Evolutionary conservation across 2,888 invertebrate species (phyloP), one percentile per base, ranked within the genome.

Genomic region (Stenichneumon culpator): DNA sequence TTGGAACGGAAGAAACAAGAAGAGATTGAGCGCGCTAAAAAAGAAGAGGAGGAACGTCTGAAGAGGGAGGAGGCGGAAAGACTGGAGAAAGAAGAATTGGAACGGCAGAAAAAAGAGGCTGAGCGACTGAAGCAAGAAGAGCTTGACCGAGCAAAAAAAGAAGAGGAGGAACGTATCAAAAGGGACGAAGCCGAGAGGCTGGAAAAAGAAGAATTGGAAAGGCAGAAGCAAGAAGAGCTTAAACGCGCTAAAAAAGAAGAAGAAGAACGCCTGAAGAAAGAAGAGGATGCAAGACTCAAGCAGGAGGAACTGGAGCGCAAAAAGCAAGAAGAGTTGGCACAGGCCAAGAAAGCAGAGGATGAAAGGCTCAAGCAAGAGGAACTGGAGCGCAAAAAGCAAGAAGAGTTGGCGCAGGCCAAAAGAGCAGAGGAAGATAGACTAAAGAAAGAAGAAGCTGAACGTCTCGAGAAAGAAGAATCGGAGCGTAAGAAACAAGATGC

Each of bases 31-130:
- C 57, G 57, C 22, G 28, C 70, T 0, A 16, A 74, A 25, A 94
- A 3, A 91, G 92, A 79, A 93, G 93, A 86, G 93, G 19, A 93
- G 88, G 89, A 94, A 93, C 88, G 79, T n/a, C 69, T 82, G 47
- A 63, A 80, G 7, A 88, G 32, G 32, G 32, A 81, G n/a, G 82
- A 81, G 68, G 75, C 39, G 1, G 77, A 70, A 4, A 32, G 44
- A 47, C 28, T 67, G 25, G 72, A 78, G 25, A 7, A 69, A 5
- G 82, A 82, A 22, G 80, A 84, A 36, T n/a, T 65, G 7, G 77
- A 91, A 9, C 86, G 6, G 3, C 82, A 86, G 2, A 88, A 77
- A 39, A 69, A 68, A 6, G 79, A 83, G 16, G 60, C 19, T n/a
- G 79, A 74, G 16, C 50, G 36, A 14, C 22, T 67, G 16, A 28